Evolutionary conservation across 2,113 vertebrate genomes (phyloP).

Genomic region (Pterocles orientalis): DNA sequence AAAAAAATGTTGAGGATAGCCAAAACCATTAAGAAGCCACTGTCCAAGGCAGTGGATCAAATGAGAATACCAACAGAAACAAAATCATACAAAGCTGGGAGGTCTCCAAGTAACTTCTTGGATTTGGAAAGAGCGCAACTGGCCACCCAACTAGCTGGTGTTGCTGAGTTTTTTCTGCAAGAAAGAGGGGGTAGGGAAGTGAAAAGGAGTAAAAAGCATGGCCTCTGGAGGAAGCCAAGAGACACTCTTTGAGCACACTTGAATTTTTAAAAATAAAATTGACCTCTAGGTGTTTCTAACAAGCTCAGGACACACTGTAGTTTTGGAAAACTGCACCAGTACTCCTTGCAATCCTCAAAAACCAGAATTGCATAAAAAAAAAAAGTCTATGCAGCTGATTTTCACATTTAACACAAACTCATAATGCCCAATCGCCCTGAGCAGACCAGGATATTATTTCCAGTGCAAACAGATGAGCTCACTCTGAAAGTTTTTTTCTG

Average conservation of each 20-base stretch:
- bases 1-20: neutral
- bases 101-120: neutral
- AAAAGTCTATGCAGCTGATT: neutral
- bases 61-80: neutral
- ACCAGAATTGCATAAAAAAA: neutral
- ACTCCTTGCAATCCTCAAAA: neutral
- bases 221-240: neutral
- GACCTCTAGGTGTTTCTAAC: neutral
- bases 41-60: neutral
- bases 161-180: neutral
- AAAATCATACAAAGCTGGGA: neutral
- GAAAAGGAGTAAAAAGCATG: neutral
- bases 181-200: neutral
- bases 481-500: neutral
- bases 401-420: neutral
- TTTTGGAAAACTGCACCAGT: neutral
- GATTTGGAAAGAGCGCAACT: neutral
- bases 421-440: neutral
- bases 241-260: neutral
- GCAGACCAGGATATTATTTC: neutral
- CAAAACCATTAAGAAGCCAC: neutral
- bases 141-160: neutral
- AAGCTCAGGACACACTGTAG: neutral
- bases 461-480: neutral
- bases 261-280: neutral